Evolutionary conservation across 2,113 vertebrate species (phyloP), one percentile per base, ranked within the genome.

Genomic region (Bolborhynchus lineola): DNA sequence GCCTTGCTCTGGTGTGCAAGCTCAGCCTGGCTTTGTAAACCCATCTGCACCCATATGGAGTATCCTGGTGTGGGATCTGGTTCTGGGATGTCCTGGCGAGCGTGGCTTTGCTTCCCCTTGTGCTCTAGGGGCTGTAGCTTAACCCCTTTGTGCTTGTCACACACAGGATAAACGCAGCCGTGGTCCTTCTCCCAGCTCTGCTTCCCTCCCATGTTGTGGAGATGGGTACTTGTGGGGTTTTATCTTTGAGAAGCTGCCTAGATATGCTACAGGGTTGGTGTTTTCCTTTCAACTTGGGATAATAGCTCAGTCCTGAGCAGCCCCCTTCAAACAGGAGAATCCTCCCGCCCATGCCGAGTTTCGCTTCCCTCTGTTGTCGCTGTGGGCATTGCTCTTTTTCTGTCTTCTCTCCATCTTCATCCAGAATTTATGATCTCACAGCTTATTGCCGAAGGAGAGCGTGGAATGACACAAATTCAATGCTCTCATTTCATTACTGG

Each of bases 341-440:
- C 33, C 53, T 94, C 87, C 79, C 82, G 50, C 64, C 75, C 23
- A 5, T 78, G 26, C 83, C 82, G 91, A 31, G 75, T 93, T 86
- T 69, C 90, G 90, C 77, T 92, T 92, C 33, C 41, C 35, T 84
- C 24, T 81, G 52, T 72, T 81, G 57, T 86, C 87, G 44, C 92
- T 93, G 88, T 81, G 96, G 80, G 77, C 88, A 39, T 64, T 88
- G 69, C 72, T 91, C 82, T 93, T 80, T 88, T 91, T 85, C 84
- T 91, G 74, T 81, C 75, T 80, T 82, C 88, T 95, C 78, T 86
- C 95, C 95, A 91, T 95, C 91, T 91, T 96, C 93, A 96, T 96
- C 91, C 84, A 96, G 78, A 94, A 88, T 97, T 95, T 96, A 97
- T 96, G 94, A 95, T 96, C 96, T 96, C 80, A 64, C 64, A 71